Base-by-base conservation (phyloP, 2,797 vertebrate species). In the Coregonus ussuriensis region DNA sequence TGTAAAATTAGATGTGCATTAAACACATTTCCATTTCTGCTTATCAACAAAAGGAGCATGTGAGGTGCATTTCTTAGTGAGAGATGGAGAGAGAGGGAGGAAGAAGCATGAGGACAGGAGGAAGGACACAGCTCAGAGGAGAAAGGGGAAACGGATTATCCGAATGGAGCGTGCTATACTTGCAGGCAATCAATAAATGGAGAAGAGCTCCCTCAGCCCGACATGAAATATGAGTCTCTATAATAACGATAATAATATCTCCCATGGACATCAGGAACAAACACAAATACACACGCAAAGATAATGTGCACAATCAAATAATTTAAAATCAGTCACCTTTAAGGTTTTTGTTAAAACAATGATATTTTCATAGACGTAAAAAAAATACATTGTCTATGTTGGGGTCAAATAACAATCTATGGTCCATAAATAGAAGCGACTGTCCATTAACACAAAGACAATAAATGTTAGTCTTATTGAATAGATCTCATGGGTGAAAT, bases 351-450 rank as follows among this genome's bases (percentile, higher is more conserved):
- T 33, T 35, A 0, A 35, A 35, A 16, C 31, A n/a, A 53, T 15
- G 5, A 31, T 54, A 33, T 29, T 72, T 54, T 14, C 3, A 25
- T 9, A 31, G 25, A 25, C 3, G 2, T 41, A 41, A n/a, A 70
- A n/a, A 70, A 7, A 35, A 67, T 31, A 4, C 13, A 75, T 86
- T 83, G 88, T 85, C 85, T 80, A 83, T 84, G 85, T 84, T 76
- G 79, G 88, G 89, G 87, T 93, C 91, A 88, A 90, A 93, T 93
- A 91, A 90, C 90, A 7, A 85, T 37, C 70, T 77, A 83, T 89
- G 91, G 92, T 91, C 90, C 25, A 83, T 91, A 93, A 92, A 91
- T 83, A 89, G 92, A 91, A 91, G 91, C 90, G 14, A 76, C 86
- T 83, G 71, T 81, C 89, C 89, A 87, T 86, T 82, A 84, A 85